Percentiles rank a stretch among this genome's conserved stretches.
phyloP scores from a whole-genome alignment of 1,140 invertebrate species.

The Mya arenaria region DNA sequence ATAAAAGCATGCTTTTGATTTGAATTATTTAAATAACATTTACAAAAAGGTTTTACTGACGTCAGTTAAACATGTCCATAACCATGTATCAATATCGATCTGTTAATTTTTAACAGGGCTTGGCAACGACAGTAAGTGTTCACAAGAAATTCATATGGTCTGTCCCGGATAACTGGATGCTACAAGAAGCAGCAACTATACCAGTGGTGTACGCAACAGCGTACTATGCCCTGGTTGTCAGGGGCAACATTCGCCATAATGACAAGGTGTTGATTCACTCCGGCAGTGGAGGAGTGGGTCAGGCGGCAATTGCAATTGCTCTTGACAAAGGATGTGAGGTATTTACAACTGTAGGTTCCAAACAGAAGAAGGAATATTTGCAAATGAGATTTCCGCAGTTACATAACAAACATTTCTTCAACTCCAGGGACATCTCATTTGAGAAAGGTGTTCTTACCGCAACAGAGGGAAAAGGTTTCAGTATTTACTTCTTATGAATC shows the following conservation, averaged over 20 bases:
- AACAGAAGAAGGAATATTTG: conserved; percentile 95
- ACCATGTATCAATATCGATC: not conserved
- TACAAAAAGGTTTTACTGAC: too few species aligned
- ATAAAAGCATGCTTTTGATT: too few species aligned
- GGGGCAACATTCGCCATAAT: conserved; percentile 91
- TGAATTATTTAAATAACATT: too few species aligned
- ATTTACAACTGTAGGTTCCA: conserved; percentile 82
- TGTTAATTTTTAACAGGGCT: conserved; percentile 82
- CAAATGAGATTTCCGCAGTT: conserved; percentile 93
- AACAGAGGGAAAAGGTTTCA: conserved; percentile 83
- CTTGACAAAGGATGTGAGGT: conserved; percentile 90
- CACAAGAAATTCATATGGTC: conserved; percentile 94
- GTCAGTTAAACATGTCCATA: too few species aligned
- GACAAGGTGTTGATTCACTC: conserved; percentile 95
- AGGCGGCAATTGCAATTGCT: conserved; percentile 96
- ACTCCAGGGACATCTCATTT: conserved; percentile 95
- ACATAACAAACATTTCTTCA: conserved; percentile 91
- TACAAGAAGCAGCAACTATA: conserved; percentile 96
- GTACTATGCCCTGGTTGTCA: conserved; percentile 94
- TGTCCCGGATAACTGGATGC: conserved; percentile 92
- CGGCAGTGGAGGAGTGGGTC: conserved; percentile 97
- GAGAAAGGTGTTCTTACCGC: conserved; percentile 90
- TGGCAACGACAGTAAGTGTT: conserved; percentile 93
- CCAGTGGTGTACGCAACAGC: conserved; percentile 97
- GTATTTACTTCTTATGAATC: too few species aligned